Evolutionary conservation across 2,888 invertebrate genomes (phyloP).

Genomic region (Glaucopsyche alexis): DNA sequence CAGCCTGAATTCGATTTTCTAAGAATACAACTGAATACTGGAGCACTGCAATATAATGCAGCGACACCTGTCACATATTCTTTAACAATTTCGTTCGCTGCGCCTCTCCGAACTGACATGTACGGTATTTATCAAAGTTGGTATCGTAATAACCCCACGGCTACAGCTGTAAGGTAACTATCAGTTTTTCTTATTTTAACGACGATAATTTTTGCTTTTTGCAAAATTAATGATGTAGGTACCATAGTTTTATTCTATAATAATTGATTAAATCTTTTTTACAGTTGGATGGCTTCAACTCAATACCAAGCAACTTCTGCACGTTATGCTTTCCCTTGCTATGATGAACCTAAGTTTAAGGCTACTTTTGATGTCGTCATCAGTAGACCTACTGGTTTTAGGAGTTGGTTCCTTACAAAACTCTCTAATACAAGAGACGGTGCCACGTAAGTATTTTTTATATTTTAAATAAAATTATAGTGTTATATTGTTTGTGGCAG

Average conservation of each 20-base stretch:
- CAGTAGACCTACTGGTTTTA: conserved; percentile 74
- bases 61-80: conserved; percentile 68
- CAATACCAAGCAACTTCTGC: conserved; percentile 91
- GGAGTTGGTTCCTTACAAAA: conserved; percentile 37
- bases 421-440: conserved; percentile 1
- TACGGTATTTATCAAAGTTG: conserved; percentile 91
- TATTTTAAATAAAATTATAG: no score
- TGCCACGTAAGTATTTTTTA: conserved; percentile 17
- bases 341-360: conserved; percentile 92
- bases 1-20: conserved; percentile 26
- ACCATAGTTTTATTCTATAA: background rate
- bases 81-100: conserved; percentile 83
- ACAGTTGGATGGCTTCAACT: conserved; percentile 87
- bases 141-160: conserved; percentile 73
- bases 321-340: conserved; percentile 91
- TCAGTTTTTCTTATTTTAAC: conserved; percentile 3
- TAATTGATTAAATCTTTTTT: background rate
- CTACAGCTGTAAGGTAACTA: conserved; percentile 75
- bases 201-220: background rate
- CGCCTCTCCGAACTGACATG: conserved; percentile 84
- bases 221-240: background rate
- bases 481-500: no score
- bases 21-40: conserved; percentile 1
- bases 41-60: background rate
- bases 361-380: conserved; percentile 87